Base-by-base conservation (phyloP, 2,113 vertebrate genomes). In the Ceyx cyanopectus region DNA sequence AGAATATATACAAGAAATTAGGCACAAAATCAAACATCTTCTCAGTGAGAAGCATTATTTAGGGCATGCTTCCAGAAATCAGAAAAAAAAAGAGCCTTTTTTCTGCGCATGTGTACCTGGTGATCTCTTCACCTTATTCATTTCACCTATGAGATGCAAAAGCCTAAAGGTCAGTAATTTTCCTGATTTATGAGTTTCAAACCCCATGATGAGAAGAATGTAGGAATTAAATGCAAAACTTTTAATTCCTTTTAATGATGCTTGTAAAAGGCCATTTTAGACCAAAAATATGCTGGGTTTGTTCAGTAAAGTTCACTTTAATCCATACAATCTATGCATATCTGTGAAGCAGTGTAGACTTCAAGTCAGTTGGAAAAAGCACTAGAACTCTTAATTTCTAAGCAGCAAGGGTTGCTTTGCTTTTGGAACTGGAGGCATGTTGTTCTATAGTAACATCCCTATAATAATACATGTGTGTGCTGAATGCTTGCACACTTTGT, bases 11-110 rank as follows among this genome's bases (percentile, higher is more conserved):
- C 19, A 34, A 73, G 81, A 91, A 92, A 63, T 91, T 91, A 87
- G 21, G 7, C 45, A 77, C 67, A 80, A 80, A 96, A 87, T 87
- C 41, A 92, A 91, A 85, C 41, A 37, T 87, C 19, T 58, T 87
- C 58, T 69, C 65, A 87, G 54, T 40, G 41, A 81, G 18, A 54
- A 89, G 21, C 41, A 8, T 69, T 85, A 85, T 82, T 82, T 80
- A 82, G 54, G 81, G 74, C 70, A 51, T 46, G 10, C 51, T 91
- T 95, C 70, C 87, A 95, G 56, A 85, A 89, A 62, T 46, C 22
- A n/a, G 78, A 77, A 65, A n/a, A 91, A 58, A 48, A 48, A 48
- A 51, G 79, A 65, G 13, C 17, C 6, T 27, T 34, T 41, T 69
- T 54, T 68, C 61, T 83, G 6, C 48, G 4, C 20, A 23, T 2